Evolutionary conservation across 2,113 vertebrate genomes (phyloP).

Genomic region (Isichthys henryi): DNA sequence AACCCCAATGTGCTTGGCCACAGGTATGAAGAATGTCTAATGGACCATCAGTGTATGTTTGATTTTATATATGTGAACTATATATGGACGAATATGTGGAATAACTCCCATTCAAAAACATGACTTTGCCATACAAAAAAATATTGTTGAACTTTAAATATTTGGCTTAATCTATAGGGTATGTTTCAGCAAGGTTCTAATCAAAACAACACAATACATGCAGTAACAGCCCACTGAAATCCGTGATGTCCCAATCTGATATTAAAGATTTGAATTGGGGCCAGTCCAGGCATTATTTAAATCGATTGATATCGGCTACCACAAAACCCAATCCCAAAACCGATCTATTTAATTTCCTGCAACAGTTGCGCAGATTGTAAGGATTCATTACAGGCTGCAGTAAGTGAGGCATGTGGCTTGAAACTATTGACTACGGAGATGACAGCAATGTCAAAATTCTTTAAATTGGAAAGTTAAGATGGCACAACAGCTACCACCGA

Average conservation of each 20-base stretch:
- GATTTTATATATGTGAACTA: not conserved
- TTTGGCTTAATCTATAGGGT: not conserved
- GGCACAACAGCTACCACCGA: not conserved
- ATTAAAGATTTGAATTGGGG: not conserved
- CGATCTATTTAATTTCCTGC: not conserved
- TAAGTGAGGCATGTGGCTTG: not conserved
- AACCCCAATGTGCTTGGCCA: not conserved
- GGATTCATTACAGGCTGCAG: not conserved
- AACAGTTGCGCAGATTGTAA: not conserved
- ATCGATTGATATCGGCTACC: not conserved
- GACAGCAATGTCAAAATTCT: not conserved
- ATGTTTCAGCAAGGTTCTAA: not conserved
- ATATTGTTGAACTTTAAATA: not conserved
- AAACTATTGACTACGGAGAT: not conserved
- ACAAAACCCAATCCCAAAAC: not conserved
- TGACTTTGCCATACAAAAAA: not conserved
- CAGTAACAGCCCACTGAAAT: not conserved
- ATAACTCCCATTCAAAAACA: not conserved
- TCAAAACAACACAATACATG: not conserved
- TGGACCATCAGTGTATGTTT: not conserved
- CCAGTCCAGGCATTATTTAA: too few relatives aligned
- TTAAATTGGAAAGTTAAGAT: not conserved
- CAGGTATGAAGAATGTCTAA: not conserved
- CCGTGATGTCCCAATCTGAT: not conserved
- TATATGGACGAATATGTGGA: not conserved